These are phyloP conservation scores for Eristalis intricaria DNA, from an alignment of 2,888 invertebrate genomes.

Conservation along the genomic window DNA sequence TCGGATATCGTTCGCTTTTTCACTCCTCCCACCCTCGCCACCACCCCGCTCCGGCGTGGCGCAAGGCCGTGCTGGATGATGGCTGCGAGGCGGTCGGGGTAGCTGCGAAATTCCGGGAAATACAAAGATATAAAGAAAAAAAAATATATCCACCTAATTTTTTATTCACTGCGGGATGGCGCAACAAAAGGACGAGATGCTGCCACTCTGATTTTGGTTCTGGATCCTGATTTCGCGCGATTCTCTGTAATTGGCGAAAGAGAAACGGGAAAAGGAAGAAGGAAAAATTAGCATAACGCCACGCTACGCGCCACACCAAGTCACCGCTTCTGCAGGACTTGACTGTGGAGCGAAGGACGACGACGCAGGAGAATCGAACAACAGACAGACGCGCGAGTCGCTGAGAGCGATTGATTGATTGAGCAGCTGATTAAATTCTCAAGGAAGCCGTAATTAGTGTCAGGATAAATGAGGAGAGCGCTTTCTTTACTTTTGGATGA, in stretches of 20 bases:
- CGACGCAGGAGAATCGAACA: not conserved
- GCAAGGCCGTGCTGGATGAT: no score
- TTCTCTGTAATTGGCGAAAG: constrained; percentile 51
- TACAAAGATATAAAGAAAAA: constrained; percentile 4
- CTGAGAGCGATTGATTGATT: constrained; percentile 68
- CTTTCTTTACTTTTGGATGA: constrained; percentile 45
- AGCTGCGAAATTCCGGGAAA: not conserved
- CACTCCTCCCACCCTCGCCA: not conserved
- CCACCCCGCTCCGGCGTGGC: not conserved
- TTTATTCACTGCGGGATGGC: constrained; percentile 36
- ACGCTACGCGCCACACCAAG: constrained; percentile 7
- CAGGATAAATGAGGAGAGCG: constrained; percentile 62
- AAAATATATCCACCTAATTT: constrained; percentile 46
- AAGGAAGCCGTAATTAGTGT: constrained; percentile 72
- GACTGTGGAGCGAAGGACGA: not conserved
- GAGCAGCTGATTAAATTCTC: constrained; percentile 71
- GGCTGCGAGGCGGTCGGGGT: no score
- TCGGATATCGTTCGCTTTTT: constrained; percentile 55
- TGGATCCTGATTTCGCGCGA: constrained; percentile 42
- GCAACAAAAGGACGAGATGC: constrained; percentile 45
- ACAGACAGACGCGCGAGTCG: not conserved
- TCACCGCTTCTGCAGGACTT: not conserved
- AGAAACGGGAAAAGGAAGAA: not conserved
- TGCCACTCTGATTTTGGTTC: constrained; percentile 45
- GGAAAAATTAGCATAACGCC: constrained; percentile 50